Conservation (phyloP, 2,888 invertebrate genomes). For the Thymelicus lineola region DNA sequence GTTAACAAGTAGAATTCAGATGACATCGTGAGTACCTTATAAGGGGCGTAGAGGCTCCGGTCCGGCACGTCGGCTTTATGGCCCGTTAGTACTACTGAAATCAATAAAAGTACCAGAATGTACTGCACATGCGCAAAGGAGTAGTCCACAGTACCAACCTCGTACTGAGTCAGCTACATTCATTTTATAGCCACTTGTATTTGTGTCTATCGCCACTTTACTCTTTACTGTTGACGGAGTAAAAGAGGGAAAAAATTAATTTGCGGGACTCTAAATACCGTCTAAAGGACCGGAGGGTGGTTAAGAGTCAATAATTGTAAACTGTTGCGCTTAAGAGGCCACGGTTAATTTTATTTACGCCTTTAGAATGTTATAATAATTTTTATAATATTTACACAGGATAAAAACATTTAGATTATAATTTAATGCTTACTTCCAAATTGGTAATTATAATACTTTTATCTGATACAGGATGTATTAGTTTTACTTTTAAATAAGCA, state of each 20-base stretch:
- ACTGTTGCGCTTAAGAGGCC: constrained; percentile 15
- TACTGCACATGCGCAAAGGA: constrained; percentile 85
- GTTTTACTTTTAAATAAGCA: too few relatives aligned
- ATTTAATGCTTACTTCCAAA: too few relatives aligned
- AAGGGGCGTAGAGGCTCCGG: constrained; percentile 78
- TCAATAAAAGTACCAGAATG: constrained; percentile 88
- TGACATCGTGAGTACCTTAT: constrained; percentile 80
- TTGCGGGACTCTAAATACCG: constrained; percentile 63
- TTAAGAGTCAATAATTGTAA: constrained; percentile 26
- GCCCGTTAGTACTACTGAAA: constrained; percentile 89
- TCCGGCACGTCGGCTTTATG: constrained; percentile 83
- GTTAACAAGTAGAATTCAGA: constrained; percentile 77
- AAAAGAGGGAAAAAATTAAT: constrained; percentile 72
- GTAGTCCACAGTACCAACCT: constrained; percentile 56
- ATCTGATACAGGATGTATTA: too few relatives aligned
- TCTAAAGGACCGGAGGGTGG: constrained; percentile 54
- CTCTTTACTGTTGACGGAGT: constrained; percentile 77
- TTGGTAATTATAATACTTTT: too few relatives aligned
- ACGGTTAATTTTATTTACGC: constrained; percentile 1
- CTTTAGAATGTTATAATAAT: constrained; percentile 39
- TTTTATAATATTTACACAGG: constrained; percentile 12
- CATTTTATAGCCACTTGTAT: constrained; percentile 84
- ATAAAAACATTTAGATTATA: too few relatives aligned
- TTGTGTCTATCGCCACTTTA: constrained; percentile 82
- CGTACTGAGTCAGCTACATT: constrained; percentile 83